Conservation (phyloP, 1,140 invertebrate genomes). For the Dreissena rostriformis region DNA sequence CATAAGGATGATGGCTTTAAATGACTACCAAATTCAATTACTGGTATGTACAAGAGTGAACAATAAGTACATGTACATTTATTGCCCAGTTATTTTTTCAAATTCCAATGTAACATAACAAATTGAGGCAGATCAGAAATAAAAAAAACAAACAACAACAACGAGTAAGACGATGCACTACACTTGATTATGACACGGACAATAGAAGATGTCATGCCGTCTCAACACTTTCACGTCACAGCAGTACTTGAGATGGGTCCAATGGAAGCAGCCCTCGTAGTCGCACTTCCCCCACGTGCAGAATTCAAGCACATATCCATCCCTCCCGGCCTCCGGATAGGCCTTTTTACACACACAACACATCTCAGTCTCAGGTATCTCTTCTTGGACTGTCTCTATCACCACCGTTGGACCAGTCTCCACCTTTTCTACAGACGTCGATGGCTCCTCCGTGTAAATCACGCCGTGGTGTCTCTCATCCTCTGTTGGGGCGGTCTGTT, state of each 20-base stretch:
- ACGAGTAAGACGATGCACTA: neutral
- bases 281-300: slow-evolving; percentile 54
- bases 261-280: slow-evolving; percentile 35
- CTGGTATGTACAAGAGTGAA: too few species aligned
- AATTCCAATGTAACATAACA: too few species aligned
- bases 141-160: too few species aligned
- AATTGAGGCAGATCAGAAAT: too few species aligned
- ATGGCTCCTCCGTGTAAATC: slow-evolving; percentile 31
- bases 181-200: slow-evolving; percentile 51
- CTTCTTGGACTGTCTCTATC: slow-evolving; percentile 49
- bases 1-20: too few species aligned
- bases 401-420: slow-evolving; percentile 54
- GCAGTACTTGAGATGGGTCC: slow-evolving; percentile 53
- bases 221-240: slow-evolving; percentile 54
- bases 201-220: slow-evolving; percentile 54
- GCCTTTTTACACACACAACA: slow-evolving; percentile 53
- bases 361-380: slow-evolving; percentile 43
- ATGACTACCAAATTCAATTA: too few species aligned
- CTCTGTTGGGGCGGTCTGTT: neutral
- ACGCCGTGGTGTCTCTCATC: slow-evolving; percentile 21
- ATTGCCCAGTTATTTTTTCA: too few species aligned
- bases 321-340: slow-evolving; percentile 26
- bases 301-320: slow-evolving; percentile 53
- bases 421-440: slow-evolving; percentile 13
- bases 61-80: too few species aligned